Evolutionary conservation across 2,797 vertebrate species (phyloP).

Genomic region (Hydrocynus forskahlii): DNA sequence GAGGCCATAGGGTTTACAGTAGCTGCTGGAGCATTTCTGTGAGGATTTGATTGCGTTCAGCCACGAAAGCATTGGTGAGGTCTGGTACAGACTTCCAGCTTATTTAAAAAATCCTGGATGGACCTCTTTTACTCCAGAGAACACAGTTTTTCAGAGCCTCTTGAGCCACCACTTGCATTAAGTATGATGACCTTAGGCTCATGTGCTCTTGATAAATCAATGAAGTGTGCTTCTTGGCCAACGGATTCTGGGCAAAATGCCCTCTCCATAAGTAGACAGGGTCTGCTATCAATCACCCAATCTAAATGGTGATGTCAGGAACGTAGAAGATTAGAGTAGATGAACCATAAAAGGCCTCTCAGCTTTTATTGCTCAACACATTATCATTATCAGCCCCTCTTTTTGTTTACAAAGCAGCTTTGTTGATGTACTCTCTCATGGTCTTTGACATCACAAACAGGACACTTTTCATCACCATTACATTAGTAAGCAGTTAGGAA

Average conservation of each 20-base stretch:
- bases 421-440: neutral
- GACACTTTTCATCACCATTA: neutral
- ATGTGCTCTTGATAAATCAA: neutral
- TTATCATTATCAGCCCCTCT: neutral
- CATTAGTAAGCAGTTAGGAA: neutral
- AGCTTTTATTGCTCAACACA: neutral
- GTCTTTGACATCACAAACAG: neutral
- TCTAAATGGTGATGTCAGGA: neutral
- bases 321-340: neutral
- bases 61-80: no score
- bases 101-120: no score
- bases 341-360: neutral
- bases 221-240: neutral
- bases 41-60: no score
- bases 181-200: neutral
- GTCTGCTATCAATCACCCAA: neutral
- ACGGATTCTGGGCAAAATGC: neutral
- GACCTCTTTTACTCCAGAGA: no score
- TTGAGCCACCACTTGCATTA: no score
- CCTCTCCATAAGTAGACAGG: neutral
- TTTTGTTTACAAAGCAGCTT: neutral
- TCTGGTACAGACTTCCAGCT: no score
- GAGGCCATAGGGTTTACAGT: no score
- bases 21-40: no score
- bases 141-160: no score